A percentile compares a stretch with the other conserved stretches of the same genome.
phyloP scores from a whole-genome alignment of 1,140 invertebrate genomes.

The Drosophila repleta region DNA sequence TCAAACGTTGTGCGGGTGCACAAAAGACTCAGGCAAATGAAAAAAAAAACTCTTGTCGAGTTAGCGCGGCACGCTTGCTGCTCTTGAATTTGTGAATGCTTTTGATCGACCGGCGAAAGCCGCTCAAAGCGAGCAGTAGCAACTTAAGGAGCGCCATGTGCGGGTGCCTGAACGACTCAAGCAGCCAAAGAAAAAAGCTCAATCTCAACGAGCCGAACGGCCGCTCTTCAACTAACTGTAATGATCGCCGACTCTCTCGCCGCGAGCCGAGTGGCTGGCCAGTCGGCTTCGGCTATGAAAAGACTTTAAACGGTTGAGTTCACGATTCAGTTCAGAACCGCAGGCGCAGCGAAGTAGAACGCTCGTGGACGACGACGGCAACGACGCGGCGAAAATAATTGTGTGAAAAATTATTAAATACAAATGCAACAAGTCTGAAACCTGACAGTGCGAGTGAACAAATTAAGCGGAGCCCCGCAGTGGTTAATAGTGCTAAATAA shows the following conservation, averaged over 20 bases:
- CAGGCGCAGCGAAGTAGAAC: slow-evolving; percentile 68
- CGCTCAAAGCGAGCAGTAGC: slow-evolving; percentile 10
- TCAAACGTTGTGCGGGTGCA: slow-evolving; percentile 13
- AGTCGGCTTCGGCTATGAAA: slow-evolving; percentile 34
- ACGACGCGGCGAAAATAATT: slow-evolving; percentile 28
- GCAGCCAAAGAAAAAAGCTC: slow-evolving; percentile 26
- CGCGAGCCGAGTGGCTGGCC: slow-evolving; percentile 30
- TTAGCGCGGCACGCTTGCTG: neutral
- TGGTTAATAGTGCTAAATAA: slow-evolving; percentile 29
- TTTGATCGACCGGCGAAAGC: slow-evolving; percentile 9
- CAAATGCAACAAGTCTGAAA: slow-evolving; percentile 27
- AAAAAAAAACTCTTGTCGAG: slow-evolving; percentile 19
- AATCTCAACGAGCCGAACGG: slow-evolving; percentile 7
- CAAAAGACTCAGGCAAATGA: slow-evolving; percentile 15
- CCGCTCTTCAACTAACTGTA: slow-evolving; percentile 3
- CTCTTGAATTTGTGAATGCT: neutral
- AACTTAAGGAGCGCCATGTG: slow-evolving; percentile 12
- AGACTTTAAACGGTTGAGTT: slow-evolving; percentile 46
- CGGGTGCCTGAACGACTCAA: slow-evolving; percentile 31
- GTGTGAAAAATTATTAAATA: slow-evolving; percentile 38
- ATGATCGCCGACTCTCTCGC: slow-evolving; percentile 33
- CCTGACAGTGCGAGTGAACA: slow-evolving; percentile 53
- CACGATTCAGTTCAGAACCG: slow-evolving; percentile 61
- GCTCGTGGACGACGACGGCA: slow-evolving; percentile 4
- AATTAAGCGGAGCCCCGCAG: slow-evolving; percentile 13